These are phyloP conservation scores for Diogma glabrata DNA, from an alignment of 2,888 invertebrate genomes.

Conservation along the genomic window DNA sequence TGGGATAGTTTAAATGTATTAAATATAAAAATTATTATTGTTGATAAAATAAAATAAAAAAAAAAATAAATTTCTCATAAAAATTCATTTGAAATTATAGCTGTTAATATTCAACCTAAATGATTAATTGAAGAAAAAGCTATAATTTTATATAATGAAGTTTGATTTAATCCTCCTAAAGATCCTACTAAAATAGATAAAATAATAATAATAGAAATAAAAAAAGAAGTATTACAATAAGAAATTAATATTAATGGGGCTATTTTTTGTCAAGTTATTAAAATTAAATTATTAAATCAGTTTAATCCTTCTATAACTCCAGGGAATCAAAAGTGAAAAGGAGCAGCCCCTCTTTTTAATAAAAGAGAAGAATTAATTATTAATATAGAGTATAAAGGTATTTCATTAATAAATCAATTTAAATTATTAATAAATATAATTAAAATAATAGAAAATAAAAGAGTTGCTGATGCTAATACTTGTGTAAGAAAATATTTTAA, in stretches of 20 bases:
- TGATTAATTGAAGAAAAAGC: too few relatives aligned
- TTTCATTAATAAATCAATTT: not conserved
- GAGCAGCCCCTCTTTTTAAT: slow-evolving; percentile 45
- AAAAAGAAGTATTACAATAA: slow-evolving; percentile 37
- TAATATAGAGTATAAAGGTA: too few relatives aligned
- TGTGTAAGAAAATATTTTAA: not conserved
- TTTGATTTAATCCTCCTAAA: slow-evolving; percentile 23
- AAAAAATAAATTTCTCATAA: slow-evolving; percentile 12
- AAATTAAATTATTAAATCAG: not conserved
- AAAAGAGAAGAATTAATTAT: slow-evolving; percentile 35
- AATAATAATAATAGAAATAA: slow-evolving; percentile 38
- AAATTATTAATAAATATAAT: not conserved
- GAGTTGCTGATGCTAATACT: not conserved
- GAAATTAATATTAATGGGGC: slow-evolving; percentile 44
- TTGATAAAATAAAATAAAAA: slow-evolving; percentile 36
- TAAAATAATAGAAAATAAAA: not conserved
- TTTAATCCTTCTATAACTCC: slow-evolving; percentile 25
- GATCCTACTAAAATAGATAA: slow-evolving; percentile 39
- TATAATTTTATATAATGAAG: not conserved
- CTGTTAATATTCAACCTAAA: not conserved
- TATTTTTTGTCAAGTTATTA: slow-evolving; percentile 52
- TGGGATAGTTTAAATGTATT: slow-evolving; percentile 39
- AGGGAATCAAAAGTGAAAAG: slow-evolving; percentile 49
- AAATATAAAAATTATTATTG: slow-evolving; percentile 40
- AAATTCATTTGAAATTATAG: not conserved